Evolutionary conservation across 2,797 vertebrate genomes (phyloP).

Genomic region (Huso huso): DNA sequence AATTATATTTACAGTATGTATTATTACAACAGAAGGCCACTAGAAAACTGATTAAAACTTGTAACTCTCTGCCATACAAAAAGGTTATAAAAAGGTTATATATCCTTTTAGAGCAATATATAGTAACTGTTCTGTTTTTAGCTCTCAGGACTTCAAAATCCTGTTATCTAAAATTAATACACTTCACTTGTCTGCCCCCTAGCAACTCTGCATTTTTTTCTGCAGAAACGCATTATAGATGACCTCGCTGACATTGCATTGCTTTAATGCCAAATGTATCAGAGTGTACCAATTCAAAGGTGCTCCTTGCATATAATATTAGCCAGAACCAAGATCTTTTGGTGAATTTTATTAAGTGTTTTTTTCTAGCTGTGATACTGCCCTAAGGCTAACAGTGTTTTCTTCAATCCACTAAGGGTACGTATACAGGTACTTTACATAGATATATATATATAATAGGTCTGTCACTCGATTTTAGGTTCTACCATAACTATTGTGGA

Average conservation of each 20-base stretch:
- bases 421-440: not conserved
- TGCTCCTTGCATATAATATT: constrained; percentile 12
- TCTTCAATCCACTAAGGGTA: not conserved
- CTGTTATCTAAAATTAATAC: not conserved
- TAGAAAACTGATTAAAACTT: too few species aligned
- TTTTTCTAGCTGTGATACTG: not conserved
- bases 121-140: too few species aligned
- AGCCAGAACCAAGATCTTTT: constrained; percentile 3
- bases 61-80: too few species aligned
- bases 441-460: not conserved
- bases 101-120: too few species aligned
- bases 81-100: too few species aligned
- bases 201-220: not conserved
- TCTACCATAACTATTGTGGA: too few species aligned
- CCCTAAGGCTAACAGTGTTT: not conserved
- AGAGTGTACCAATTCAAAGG: constrained; percentile 12
- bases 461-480: not conserved
- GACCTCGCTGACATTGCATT: not conserved
- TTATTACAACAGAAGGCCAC: too few species aligned
- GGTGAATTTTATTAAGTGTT: constrained; percentile 7
- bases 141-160: not conserved
- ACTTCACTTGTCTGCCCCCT: constrained; percentile 1
- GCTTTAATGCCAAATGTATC: constrained; percentile 6
- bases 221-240: constrained; percentile 8
- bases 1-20: too few species aligned